Base-by-base conservation (phyloP, 2,888 invertebrate species). In the Achlya flavicornis region DNA sequence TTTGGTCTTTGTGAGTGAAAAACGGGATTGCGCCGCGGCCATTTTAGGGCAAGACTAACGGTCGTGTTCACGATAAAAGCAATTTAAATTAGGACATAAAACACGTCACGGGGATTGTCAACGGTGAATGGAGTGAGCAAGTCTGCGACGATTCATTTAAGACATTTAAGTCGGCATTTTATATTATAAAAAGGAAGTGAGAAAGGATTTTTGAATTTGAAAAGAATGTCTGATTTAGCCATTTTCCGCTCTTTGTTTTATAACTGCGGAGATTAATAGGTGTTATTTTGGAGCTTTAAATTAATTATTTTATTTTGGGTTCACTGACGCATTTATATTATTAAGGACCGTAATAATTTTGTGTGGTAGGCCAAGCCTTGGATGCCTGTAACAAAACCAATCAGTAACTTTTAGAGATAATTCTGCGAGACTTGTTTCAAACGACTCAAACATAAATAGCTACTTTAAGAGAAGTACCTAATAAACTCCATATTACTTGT, bases 21-120 rank as follows among this genome's bases (percentile, higher is more conserved):
- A 86, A 87, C 83, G 84, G 76, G 79, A 81, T 76, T 77, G 75
- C 77, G 66, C 66, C 61, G 70, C 74, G 78, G 78, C 77, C 80
- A 79, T 84, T 85, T 78, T 72, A 74, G 74, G 41, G 76, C 76
- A 71, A 74, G 75, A 81, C 81, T 79, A 81, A 84, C 80, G 80
- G 85, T 75, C 83, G 82, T 83, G 85, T 83, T 85, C 84, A 71
- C 81, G 84, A 85, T 87, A 86, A 86, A 85, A 86, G 81, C 87
- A 85, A 86, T 86, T 86, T 86, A 84, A 85, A 85, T 84, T 85
- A 83, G 83, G 77, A 78, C 88, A 87, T 90, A 89, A 90, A 91
- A 86, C 88, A 91, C 79, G 89, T 87, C 89, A 84, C 26, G 80
- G 87, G 83, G 85, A 87, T 89, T 91, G 88, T 89, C 88, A 89